Evolutionary conservation across 2,888 invertebrate species (phyloP).

Genomic region (Yponomeuta sedellus): DNA sequence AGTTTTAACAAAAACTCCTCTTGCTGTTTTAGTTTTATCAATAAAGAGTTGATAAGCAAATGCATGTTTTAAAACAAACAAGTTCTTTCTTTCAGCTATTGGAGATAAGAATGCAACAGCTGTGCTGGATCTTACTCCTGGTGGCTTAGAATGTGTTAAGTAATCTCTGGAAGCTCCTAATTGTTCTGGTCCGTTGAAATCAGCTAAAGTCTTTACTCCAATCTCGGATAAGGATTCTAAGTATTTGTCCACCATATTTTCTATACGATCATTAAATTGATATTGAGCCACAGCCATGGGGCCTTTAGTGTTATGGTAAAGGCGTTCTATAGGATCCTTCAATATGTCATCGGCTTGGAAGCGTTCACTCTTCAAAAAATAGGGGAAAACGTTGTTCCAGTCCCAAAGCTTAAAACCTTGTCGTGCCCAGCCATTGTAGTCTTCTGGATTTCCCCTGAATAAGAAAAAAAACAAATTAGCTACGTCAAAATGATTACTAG

Average conservation of each 20-base stretch:
- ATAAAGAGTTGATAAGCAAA: constrained; percentile 30
- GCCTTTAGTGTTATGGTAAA: constrained; percentile 46
- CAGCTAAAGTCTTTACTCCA: constrained; percentile 52
- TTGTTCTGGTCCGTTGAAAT: constrained; percentile 68
- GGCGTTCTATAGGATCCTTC: constrained; percentile 34
- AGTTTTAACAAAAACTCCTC: constrained; percentile 10
- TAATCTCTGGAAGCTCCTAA: constrained; percentile 57
- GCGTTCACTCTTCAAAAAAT: constrained; percentile 81
- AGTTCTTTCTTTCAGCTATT: constrained; percentile 28
- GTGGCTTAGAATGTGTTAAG: constrained; percentile 5
- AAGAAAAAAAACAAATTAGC: too few species aligned
- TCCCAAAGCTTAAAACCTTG: constrained; percentile 79
- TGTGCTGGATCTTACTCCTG: constrained; percentile 23
- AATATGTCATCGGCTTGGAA: constrained; percentile 35
- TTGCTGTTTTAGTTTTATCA: constrained; percentile 21
- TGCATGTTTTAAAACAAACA: constrained; percentile 31
- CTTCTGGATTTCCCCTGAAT: constrained; percentile 70
- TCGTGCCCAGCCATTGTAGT: constrained; percentile 81
- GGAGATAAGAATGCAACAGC: constrained; percentile 33
- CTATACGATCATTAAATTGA: constrained; percentile 29
- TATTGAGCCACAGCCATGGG: constrained; percentile 48
- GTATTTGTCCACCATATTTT: constrained; percentile 39
- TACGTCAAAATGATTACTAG: too few species aligned
- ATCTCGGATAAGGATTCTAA: constrained; percentile 66
- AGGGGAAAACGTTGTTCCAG: constrained; percentile 76